phyloP scores from a whole-genome alignment of 30 jellyfish, hydroid and myxozoan genomes.

The Morbakka virulenta region DNA sequence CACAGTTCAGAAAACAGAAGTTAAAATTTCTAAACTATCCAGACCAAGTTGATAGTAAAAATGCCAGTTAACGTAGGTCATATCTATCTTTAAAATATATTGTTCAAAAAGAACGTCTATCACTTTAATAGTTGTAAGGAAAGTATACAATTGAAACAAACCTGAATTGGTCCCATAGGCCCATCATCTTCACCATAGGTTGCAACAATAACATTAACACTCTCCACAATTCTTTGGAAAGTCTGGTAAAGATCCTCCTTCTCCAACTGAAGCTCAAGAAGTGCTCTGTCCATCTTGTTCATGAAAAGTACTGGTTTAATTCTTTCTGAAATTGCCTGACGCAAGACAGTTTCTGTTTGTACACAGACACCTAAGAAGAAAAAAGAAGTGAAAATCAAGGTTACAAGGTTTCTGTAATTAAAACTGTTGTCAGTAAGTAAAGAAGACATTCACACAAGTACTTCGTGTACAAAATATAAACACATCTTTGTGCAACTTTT shows the following conservation, averaged over 20 bases:
- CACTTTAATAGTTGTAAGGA: no score
- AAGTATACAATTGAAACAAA: no score
- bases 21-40: no score
- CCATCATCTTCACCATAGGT: conserved; percentile 96
- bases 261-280: conserved; percentile 90
- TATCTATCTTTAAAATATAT: no score
- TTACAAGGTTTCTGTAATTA: no score
- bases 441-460: neutral
- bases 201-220: conserved; percentile 97
- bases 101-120: no score
- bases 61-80: no score
- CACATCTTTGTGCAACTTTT: no score
- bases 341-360: conserved; percentile 99
- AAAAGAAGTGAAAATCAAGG: no score
- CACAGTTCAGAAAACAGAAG: no score
- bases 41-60: no score
- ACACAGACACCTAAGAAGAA: conserved; percentile 97
- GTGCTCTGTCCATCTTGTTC: conserved; percentile 99
- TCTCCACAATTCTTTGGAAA: conserved; percentile 90
- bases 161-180: conserved; percentile 97
- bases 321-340: conserved; percentile 99
- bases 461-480: no score
- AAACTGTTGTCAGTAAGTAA: neutral
- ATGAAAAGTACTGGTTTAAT: conserved; percentile 97
- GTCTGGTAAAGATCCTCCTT: conserved; percentile 97